A percentile compares a stretch with the other conserved stretches of the same genome.
Evolutionary conservation across 1,140 invertebrate genomes (phyloP).

Genomic region (Glomeris maerens): DNA sequence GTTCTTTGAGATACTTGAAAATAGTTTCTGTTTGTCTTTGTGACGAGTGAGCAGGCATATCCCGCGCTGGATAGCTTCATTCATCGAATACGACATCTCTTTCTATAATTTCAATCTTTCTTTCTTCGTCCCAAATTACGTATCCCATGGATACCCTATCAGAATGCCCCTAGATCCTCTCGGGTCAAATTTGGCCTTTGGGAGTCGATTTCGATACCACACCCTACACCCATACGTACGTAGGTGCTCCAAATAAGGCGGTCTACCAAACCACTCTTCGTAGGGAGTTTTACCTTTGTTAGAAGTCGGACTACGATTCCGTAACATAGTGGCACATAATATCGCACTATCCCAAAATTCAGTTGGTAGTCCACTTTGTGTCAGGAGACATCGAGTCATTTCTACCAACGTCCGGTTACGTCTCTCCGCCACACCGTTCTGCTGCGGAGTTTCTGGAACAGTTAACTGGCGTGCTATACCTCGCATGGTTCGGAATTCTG

Average conservation of each 20-base stretch:
- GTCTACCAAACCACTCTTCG: slow-evolving; percentile 30
- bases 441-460: slow-evolving; percentile 27
- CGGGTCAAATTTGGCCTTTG: too few species aligned
- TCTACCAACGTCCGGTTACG: slow-evolving; percentile 28
- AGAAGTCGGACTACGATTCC: slow-evolving; percentile 31
- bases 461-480: slow-evolving; percentile 28
- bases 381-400: background rate
- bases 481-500: slow-evolving; percentile 12
- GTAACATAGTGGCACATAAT: slow-evolving; percentile 26
- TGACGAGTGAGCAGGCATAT: too few species aligned
- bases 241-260: slow-evolving; percentile 34
- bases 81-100: too few species aligned
- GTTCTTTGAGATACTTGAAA: too few species aligned
- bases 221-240: slow-evolving; percentile 36
- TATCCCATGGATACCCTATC: too few species aligned
- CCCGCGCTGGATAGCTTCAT: too few species aligned
- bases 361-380: background rate
- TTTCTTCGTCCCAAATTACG: too few species aligned
- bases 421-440: slow-evolving; percentile 31
- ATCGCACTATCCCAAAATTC: slow-evolving; percentile 7
- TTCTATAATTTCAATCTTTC: too few species aligned
- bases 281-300: slow-evolving; percentile 30
- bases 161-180: too few species aligned
- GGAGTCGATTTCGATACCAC: too few species aligned
- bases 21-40: too few species aligned